Evolutionary conservation across 2,888 invertebrate species (phyloP), one percentile per base, ranked within the genome.

Genomic region (Dolomedes plantarius): DNA sequence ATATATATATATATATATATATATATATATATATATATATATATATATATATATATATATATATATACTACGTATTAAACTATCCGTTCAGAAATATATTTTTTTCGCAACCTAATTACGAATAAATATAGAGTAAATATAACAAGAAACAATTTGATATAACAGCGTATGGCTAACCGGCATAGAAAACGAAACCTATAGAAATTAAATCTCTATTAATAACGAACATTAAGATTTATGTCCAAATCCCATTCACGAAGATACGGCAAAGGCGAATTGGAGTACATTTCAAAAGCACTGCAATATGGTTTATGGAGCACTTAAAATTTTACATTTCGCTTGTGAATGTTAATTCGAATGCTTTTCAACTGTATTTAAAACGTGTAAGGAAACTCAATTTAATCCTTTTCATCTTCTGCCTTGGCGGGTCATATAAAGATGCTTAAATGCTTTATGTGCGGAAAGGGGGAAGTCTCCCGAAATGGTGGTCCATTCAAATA

Each of bases 251-350:
- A 16, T 46, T 46, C 36, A 36, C 9, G 36, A 36, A 36, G 36
- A 36, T 2, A 46, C 16, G 9, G 46, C 16, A 9, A 19, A 6
- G n/a, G 6, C n/a, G 31, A 41, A 36, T n/a, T n/a, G n/a, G n/a
- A n/a, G 7, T 13, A 39, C n/a, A 68, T 50, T 56, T 56, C 68
- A 29, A 7, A 29, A 27, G 19, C 39, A 19, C 62, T 46, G 29
- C 71, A 72, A n/a, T 65, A 72, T 72, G 46, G 64, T 79, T 79
- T 31, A 72, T 79, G 29, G 72, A 27, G 65, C 41, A 36, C 31
- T 29, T 41, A 46, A 23, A 19, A 79, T 65, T 79, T 72, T 79
- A 69, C 79, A 79, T 79, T 79, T 46, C 39, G 64, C 39, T 41
- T 72, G 41, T 23, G 72, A 41, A 62, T 46, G 31, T 67, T 68